These are phyloP conservation scores for Melolontha melolontha DNA, from an alignment of 2,888 invertebrate species.

Conservation along the genomic window DNA sequence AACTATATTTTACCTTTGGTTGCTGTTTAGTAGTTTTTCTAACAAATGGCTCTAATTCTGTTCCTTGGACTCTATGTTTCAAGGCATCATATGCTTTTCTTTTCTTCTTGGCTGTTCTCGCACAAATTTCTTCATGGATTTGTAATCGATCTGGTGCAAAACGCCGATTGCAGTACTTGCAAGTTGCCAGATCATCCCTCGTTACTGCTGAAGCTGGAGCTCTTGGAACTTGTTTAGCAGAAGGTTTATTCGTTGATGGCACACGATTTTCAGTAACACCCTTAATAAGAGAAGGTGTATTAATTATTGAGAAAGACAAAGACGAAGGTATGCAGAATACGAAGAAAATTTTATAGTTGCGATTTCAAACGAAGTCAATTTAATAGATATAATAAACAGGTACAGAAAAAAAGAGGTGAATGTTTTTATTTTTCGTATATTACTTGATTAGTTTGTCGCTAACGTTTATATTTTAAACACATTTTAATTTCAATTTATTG, in stretches of 20 bases:
- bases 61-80: conserved; percentile 90
- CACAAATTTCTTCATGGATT: conserved; percentile 89
- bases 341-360: too few species aligned
- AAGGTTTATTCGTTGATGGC: conserved; percentile 55
- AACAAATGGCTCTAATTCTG: conserved; percentile 85
- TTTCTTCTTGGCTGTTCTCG: conserved; percentile 81
- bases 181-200: conserved; percentile 68
- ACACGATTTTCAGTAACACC: conserved; percentile 43
- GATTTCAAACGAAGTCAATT: too few species aligned
- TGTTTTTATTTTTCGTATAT: too few species aligned
- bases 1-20: conserved; percentile 21
- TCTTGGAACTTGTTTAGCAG: conserved; percentile 55
- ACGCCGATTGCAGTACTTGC: conserved; percentile 81
- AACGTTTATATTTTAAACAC: too few species aligned
- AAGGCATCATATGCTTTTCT: conserved; percentile 92
- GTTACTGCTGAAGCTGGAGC: conserved; percentile 55
- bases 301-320: not conserved
- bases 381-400: too few species aligned
- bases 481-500: too few species aligned
- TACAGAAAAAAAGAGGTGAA: too few species aligned
- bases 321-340: too few species aligned
- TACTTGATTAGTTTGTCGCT: too few species aligned
- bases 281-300: not conserved
- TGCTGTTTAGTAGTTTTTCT: conserved; percentile 62
- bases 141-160: conserved; percentile 85